Conservation (phyloP, 2,113 vertebrate genomes). For the Malurus cyaneus region DNA sequence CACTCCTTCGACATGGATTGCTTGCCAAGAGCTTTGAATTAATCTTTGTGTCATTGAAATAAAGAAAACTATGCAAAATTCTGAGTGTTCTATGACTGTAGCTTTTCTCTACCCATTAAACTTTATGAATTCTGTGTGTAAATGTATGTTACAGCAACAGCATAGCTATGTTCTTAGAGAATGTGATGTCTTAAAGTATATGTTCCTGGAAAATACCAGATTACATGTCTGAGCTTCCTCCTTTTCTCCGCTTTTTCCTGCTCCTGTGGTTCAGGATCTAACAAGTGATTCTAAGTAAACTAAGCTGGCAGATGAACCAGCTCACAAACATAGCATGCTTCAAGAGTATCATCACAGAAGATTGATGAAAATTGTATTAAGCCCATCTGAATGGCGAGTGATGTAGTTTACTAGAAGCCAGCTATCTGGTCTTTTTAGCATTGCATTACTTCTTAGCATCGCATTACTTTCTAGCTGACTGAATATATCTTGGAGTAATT, state of each 20-base stretch:
- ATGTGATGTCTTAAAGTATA: background rate
- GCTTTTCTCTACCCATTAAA: background rate
- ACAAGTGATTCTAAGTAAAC: background rate
- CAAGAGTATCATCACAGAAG: background rate
- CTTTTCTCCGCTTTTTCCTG: background rate
- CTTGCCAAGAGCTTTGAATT: background rate
- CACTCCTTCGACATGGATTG: background rate
- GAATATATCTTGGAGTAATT: background rate
- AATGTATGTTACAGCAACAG: background rate
- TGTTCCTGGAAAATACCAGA: background rate
- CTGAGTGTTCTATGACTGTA: background rate
- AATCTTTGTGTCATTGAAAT: background rate
- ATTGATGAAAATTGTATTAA: background rate
- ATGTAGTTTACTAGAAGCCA: background rate
- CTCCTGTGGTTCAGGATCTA: conserved; percentile 1
- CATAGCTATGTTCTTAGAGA: background rate
- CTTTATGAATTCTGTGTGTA: background rate
- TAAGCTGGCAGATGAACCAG: background rate
- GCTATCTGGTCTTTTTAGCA: background rate
- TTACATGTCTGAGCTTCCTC: background rate
- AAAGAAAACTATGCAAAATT: background rate
- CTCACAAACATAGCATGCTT: background rate
- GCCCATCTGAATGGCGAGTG: background rate
- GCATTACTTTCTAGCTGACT: background rate
- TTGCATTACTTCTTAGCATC: background rate